Conservation (phyloP, 2,888 invertebrate species). For the Pyrrhosoma nymphula region DNA sequence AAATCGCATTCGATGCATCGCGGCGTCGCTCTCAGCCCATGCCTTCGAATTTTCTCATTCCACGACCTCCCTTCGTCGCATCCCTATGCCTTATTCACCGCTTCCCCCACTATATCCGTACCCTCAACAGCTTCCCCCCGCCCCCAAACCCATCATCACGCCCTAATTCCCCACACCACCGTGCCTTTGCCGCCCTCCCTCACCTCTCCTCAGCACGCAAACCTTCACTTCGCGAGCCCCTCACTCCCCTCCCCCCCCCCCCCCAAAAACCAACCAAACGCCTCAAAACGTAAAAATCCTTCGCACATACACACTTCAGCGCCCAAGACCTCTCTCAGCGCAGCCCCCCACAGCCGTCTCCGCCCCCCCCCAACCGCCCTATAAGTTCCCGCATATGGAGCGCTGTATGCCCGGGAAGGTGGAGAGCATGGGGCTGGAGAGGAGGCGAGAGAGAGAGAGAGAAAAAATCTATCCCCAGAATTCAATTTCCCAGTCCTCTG, state of each 20-base stretch:
- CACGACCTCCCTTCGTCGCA: background rate
- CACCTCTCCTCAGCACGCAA: background rate
- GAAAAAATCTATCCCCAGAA: constrained; percentile 68
- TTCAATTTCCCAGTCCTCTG: constrained; percentile 69
- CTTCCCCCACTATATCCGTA: background rate
- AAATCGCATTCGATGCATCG: too few relatives aligned
- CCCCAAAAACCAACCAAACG: background rate
- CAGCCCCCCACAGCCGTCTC: background rate
- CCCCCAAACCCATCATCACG: constrained; percentile 37
- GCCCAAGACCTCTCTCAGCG: background rate
- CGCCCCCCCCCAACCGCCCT: background rate
- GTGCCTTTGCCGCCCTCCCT: too few relatives aligned
- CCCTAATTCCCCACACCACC: constrained; percentile 59
- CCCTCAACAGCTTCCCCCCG: background rate
- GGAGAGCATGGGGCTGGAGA: background rate
- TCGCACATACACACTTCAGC: background rate
- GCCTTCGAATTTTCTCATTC: background rate
- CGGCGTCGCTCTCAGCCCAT: background rate
- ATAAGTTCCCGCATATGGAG: constrained; percentile 43
- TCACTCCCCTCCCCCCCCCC: background rate
- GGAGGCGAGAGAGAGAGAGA: background rate
- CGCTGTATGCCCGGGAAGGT: background rate
- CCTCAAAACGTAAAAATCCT: constrained; percentile 13
- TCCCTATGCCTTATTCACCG: background rate
- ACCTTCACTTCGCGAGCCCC: constrained; percentile 4